These are phyloP conservation scores for Bradypus variegatus DNA, from an alignment of 2,797 vertebrate species.

Conservation along the genomic window DNA sequence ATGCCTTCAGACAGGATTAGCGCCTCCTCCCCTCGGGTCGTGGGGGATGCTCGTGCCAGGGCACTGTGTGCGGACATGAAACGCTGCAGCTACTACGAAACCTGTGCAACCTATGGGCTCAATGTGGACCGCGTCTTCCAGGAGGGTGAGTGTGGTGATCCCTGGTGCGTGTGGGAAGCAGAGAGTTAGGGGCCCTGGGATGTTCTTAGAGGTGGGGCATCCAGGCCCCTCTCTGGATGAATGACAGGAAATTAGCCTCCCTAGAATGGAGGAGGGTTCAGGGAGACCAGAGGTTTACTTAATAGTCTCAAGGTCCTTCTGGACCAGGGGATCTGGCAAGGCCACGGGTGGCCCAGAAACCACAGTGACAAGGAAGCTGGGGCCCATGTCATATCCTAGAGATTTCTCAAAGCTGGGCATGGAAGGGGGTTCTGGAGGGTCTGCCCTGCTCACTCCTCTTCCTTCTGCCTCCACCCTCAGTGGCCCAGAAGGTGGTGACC, in stretches of 20 bases:
- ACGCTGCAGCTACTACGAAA: slow-evolving; percentile 92
- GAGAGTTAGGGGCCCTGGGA: background rate
- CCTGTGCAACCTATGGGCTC: slow-evolving; percentile 92
- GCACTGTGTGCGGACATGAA: slow-evolving; percentile 78
- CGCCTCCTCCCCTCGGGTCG: slow-evolving; percentile 84
- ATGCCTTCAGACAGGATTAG: slow-evolving; percentile 87
- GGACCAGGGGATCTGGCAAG: background rate
- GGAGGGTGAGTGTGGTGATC: slow-evolving; percentile 75
- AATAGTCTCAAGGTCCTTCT: background rate
- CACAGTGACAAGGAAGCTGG: background rate
- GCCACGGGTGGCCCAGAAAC: background rate
- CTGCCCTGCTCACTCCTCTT: background rate
- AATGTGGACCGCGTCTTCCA: slow-evolving; percentile 93
- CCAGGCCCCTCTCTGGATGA: background rate
- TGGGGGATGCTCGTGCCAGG: slow-evolving; percentile 83
- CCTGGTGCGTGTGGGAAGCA: too few species aligned
- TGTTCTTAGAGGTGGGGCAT: background rate
- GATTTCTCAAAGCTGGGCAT: background rate
- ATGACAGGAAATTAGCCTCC: background rate
- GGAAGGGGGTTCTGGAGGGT: background rate
- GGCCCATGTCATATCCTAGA: background rate
- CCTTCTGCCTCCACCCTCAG: slow-evolving; percentile 64
- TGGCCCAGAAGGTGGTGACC: slow-evolving; percentile 88
- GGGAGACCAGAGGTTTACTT: background rate
- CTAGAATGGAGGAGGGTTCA: background rate